Evolutionary conservation across 2,888 invertebrate species (phyloP), one percentile per base, ranked within the genome.

Genomic region (Unio delphinus): DNA sequence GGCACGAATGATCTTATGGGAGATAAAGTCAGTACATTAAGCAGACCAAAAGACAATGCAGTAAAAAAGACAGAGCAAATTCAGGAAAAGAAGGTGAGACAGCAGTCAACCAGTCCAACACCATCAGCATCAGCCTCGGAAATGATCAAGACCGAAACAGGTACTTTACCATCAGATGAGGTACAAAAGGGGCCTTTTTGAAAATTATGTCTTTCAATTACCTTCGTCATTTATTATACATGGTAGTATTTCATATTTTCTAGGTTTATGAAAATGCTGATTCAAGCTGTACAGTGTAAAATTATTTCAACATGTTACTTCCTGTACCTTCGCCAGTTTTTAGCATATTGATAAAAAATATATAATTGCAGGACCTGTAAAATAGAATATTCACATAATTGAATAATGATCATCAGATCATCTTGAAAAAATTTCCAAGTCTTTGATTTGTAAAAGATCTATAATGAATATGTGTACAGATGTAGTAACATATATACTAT

Each of bases 1-100:
- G 87, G 86, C 18, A 82, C 87, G 6, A 62, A 70, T 18, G 85
- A 86, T 68, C 60, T 82, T 11, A 61, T 61, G 61, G 69, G 64
- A 57, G 67, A 65, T 11, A 56, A 66, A 20, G 58, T 67, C 3
- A 61, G 67, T 7, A 20, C 61, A 0, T 34, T 73, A 28, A 54
- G 61, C 20, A 65, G 69, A 8, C 70, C 75, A 18, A 65, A 66
- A n/a, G 70, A 73, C 17, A 11, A 34, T 1, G 54, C 61, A 11
- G 59, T 64, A 17, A 69, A 54, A 55, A 56, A 62, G 18, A 60
- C 56, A 7, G 28, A 62, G 17, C 23, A 61, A 30, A 60, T 61
- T n/a, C 67, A 68, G 7, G 75, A 70, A 63, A 73, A 70, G 56
- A 56, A 58, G 18, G 23, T n/a, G 4, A 45, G 45, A 15, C 45